Base-by-base conservation (phyloP, 2,888 invertebrate species). In the Listrodromus nycthemerus region DNA sequence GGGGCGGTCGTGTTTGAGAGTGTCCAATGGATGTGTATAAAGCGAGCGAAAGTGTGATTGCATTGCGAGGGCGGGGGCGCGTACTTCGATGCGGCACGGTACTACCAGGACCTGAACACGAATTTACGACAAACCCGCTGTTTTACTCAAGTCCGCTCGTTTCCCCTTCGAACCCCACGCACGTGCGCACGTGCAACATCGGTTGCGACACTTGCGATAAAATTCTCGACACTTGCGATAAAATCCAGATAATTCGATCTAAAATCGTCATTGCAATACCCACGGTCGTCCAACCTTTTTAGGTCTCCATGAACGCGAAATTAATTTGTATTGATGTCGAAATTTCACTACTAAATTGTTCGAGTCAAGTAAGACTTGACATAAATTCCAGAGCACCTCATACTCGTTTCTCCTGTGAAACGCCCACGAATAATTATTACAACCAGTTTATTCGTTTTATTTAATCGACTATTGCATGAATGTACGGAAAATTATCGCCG, bases 41-140 rank as follows among this genome's bases (percentile, higher is more conserved):
- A 30, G 37, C 78, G 69, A 79, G 69, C 78, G 78, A 79, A 70
- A 74, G 78, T 74, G 79, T 79, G 82, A 82, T 73, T 80, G 61
- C 73, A 61, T 74, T 78, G 74, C 41, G 63, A 74, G 55, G 71
- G 61, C 73, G 65, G 58, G 52, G 61, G n/a, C 69, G 69, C 78
- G 61, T 69, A 69, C 55, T 61, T n/a, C 19, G 63, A 41, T 27
- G 52, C n/a, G 41, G 79, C 79, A 70, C 79, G 48, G 69, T 79
- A 75, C 75, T 61, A 74, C 78, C 66, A 70, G 75, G 79, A 83
- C 75, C 83, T 83, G 79, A 83, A 79, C 75, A 55, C 55, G 74
- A 83, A 83, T 79, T 79, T 75, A 79, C 71, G 75, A 45, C 55
- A 70, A 45, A 76, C 61, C 45, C 65, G 55, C 70, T 67, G 70